Percentiles rank a stretch among this genome's conserved stretches.
Conservation (phyloP, 2,888 invertebrate species). For the Sarcophaga rosellei region DNA sequence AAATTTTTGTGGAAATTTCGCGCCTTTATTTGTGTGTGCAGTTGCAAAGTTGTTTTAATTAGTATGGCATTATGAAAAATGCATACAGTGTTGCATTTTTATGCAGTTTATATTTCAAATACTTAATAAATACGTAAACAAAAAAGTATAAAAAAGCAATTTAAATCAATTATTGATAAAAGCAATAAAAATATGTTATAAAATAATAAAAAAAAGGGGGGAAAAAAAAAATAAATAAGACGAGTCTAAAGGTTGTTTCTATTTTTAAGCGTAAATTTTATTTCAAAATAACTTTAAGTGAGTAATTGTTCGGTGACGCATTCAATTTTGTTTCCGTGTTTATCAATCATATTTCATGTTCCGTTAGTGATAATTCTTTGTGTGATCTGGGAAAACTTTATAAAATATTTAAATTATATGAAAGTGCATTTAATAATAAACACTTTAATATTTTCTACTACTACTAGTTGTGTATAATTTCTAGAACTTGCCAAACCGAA, state of each 20-base stretch:
- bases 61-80: constrained; percentile 5
- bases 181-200: background rate
- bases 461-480: no score
- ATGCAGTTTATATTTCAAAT: background rate
- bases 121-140: background rate
- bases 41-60: constrained; percentile 20
- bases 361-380: no score
- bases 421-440: no score
- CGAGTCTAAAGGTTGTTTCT: background rate
- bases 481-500: no score
- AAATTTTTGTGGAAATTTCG: background rate
- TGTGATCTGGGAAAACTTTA: no score
- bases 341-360: no score
- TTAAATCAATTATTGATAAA: background rate
- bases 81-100: constrained; percentile 33
- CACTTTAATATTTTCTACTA: no score
- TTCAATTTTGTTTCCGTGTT: no score
- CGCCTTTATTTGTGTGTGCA: constrained; percentile 31
- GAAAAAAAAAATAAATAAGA: background rate
- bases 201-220: background rate
- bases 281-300: background rate
- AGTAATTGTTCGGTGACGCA: background rate
- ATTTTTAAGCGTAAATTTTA: background rate
- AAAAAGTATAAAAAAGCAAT: background rate
- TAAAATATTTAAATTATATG: no score